Conservation (phyloP, 2,113 vertebrate genomes). For the Python bivittatus region DNA sequence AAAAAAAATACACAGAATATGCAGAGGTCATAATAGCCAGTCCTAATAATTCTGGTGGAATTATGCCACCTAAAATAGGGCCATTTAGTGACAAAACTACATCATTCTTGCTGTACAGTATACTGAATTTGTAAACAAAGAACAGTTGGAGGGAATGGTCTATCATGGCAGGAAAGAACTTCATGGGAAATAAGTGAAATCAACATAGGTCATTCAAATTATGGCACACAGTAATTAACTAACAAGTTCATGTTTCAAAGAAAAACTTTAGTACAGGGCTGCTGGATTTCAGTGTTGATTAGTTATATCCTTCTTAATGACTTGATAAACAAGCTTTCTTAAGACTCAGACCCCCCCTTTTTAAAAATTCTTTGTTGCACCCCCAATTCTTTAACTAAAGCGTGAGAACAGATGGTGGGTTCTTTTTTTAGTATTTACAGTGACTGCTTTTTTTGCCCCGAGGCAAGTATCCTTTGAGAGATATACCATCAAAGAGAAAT, state of each 20-base stretch:
- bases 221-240: background rate
- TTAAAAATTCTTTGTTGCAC: background rate
- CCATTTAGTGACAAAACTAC: background rate
- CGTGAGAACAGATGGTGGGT: background rate
- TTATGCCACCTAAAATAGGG: background rate
- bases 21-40: background rate
- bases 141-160: background rate
- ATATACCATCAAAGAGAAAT: constrained; percentile 65
- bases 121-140: background rate
- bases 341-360: background rate
- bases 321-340: constrained; percentile 11
- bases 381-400: background rate
- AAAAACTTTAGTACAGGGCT: background rate
- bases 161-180: background rate
- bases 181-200: background rate
- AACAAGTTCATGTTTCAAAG: background rate
- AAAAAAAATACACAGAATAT: background rate
- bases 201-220: background rate
- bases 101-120: background rate
- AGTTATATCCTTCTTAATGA: constrained; percentile 17
- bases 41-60: background rate
- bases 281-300: background rate
- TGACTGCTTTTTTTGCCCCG: constrained; percentile 57
- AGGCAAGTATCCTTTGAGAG: constrained; percentile 63
- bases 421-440: constrained; percentile 27